Base-by-base conservation (phyloP, 2,113 vertebrate species). In the Campylomormyrus tamandua region DNA sequence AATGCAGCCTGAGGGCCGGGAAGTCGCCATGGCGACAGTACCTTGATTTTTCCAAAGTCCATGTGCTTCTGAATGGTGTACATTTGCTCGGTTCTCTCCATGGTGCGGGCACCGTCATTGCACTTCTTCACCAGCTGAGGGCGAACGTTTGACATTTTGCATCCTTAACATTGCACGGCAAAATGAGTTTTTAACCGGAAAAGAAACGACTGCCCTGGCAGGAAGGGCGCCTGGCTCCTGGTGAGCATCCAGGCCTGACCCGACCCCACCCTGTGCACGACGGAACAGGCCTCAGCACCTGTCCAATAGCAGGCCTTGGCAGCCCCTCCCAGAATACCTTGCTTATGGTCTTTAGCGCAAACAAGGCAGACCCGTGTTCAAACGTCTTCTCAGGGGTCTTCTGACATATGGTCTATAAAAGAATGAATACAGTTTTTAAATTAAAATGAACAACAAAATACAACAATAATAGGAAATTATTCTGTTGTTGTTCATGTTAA, bases 31-130 rank as follows among this genome's bases (percentile, higher is more conserved):
- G 88, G 11, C 31, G 5, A 48, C 83, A 8, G 91, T 90, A 99
- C 98, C 96, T 99, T 99, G 92, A 98, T 98, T 93, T 97, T 99
- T 2, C 98, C 95, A 3, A 99, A 99, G 21, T 98, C 97, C 95
- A 99, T 97, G 90, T 98, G 98, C 5, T 96, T 97, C 93, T 99
- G 98, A 92, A 99, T 96, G 0, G 95, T 98, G 94, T 96, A 98
- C 98, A 99, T 97, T 96, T 98, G 97, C 93, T 99, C 98, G 0
- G 95, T 99, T 90, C 97, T 96, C 94, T 99, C 98, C 98, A 99
- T 99, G 15, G 94, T 95, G 74, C 95, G 95, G 0, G 98, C 98
- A 0, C 98, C 97, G 0, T 99, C 97, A 0, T 99, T 99, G 92
- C 98, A 99, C 83, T 91, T 95, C 5, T 92, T 95, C 24, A 99